These are phyloP conservation scores for Sparus aurata DNA, from an alignment of 2,797 vertebrate species.

Conservation along the genomic window DNA sequence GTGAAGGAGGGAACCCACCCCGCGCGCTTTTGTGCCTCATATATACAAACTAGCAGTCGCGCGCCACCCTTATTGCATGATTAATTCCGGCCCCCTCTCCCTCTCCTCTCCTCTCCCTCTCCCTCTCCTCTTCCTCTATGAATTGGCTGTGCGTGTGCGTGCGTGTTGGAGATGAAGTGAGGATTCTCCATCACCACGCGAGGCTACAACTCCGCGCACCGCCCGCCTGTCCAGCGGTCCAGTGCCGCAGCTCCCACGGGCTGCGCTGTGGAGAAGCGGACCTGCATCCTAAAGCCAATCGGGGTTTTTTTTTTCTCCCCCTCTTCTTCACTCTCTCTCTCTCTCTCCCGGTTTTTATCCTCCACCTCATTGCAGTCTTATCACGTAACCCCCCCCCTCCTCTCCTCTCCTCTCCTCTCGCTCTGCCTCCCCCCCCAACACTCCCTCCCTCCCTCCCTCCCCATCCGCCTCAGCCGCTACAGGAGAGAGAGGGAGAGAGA, in stretches of 20 bases:
- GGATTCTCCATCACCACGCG: constrained; percentile 57
- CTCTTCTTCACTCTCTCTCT: constrained; percentile 26
- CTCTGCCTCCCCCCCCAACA: constrained; percentile 23
- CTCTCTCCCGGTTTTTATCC: constrained; percentile 72
- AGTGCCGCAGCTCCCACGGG: constrained; percentile 79
- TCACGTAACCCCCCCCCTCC: constrained; percentile 77
- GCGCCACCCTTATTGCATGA: constrained; percentile 68
- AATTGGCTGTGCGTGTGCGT: constrained; percentile 64
- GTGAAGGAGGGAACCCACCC: constrained; percentile 49
- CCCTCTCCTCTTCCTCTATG: constrained; percentile 41
- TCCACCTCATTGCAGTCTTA: constrained; percentile 88
- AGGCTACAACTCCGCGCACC: constrained; percentile 58
- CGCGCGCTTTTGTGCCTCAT: constrained; percentile 50
- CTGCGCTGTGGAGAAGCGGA: constrained; percentile 81
- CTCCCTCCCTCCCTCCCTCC: constrained; percentile 54
- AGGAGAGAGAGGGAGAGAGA: constrained; percentile 65
- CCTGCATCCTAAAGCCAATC: constrained; percentile 85
- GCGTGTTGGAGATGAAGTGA: constrained; percentile 52
- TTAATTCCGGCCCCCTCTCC: constrained; percentile 50
- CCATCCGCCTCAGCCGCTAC: constrained; percentile 83
- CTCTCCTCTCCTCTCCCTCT: neutral
- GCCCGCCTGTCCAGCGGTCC: constrained; percentile 65
- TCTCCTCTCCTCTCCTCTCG: constrained; percentile 37
- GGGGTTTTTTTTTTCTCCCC: constrained; percentile 22
- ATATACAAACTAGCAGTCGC: constrained; percentile 49